Base-by-base conservation (phyloP, 1,140 invertebrate genomes). In the Oncopodura yosiiana region DNA sequence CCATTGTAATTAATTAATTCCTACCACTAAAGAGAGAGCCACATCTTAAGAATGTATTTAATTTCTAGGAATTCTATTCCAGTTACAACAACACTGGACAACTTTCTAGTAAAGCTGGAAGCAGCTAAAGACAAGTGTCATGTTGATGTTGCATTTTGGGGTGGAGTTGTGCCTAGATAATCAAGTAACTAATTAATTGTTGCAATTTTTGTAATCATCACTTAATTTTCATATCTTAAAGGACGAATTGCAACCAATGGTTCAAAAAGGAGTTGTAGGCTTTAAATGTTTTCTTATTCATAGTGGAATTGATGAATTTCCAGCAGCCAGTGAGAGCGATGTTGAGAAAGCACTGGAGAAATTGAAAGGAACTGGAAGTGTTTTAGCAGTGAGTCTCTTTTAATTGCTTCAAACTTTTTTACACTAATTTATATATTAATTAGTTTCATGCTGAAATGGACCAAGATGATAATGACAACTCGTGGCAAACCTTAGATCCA, bases 71-170 rank as follows among this genome's bases (percentile, higher is more conserved):
- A 84, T 67, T 80, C 79, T 1, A 79, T 80, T 54, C 83, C 83
- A 45, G 75, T 81, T 2, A 84, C 82, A 3, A 81, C 80, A 0
- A 80, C 73, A 1, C 56, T 81, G 23, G 66, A 75, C 30, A 79
- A 78, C 60, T 71, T 84, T 2, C 73, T 74, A 55, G 70, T 65
- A 3, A 86, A 86, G 68, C 69, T 75, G 12, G 42, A 69, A 3
- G 73, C 74, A 2, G 81, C 82, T 0, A 65, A 71, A 32, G 75
- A 72, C 3, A 78, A 83, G 64, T 73, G 79, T 58, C 79, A 73
- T 57, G 77, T 84, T 1, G 82, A 86, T 67, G 78, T 84, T 26
- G 83, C 75, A 9, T 86, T 86, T 67, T 85, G 83, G 82, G 83
- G 82, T 23, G 83, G 81, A 8, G 72, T 84, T 1, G 73, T 83